Percentiles rank a stretch among this genome's conserved stretches.
Evolutionary conservation across 2,113 vertebrate genomes (phyloP).

Genomic region (Pongo pygmaeus): DNA sequence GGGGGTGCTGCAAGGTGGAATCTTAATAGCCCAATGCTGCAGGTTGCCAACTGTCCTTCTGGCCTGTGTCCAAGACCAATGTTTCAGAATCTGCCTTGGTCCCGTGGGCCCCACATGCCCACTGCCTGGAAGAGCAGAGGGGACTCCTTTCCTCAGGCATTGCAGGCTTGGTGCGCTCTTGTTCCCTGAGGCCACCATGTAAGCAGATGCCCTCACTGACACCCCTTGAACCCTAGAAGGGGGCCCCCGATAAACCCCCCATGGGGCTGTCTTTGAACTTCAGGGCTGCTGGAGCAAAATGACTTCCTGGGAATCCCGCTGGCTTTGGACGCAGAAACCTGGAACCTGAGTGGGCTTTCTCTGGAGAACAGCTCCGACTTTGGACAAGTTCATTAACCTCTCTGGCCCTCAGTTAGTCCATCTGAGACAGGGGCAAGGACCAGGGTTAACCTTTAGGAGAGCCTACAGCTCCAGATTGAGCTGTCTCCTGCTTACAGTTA

Average conservation of each 20-base stretch:
- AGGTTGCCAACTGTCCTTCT: rapidly evolving
- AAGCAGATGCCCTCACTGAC: background rate
- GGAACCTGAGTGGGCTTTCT: background rate
- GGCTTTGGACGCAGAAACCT: background rate
- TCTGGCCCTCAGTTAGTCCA: background rate
- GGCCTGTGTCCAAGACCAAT: rapidly evolving
- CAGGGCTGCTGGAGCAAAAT: background rate
- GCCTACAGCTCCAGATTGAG: background rate
- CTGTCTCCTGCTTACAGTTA: background rate
- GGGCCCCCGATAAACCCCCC: too few relatives aligned
- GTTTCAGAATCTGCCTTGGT: background rate
- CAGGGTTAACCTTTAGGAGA: background rate
- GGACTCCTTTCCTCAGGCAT: background rate
- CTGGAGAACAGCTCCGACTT: rapidly evolving
- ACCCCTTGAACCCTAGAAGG: background rate
- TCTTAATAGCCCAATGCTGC: background rate
- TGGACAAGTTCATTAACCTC: background rate
- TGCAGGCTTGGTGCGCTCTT: rapidly evolving
- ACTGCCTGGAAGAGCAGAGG: background rate
- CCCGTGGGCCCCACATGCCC: rapidly evolving
- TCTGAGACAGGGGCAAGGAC: background rate
- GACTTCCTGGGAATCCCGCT: background rate
- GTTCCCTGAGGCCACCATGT: background rate
- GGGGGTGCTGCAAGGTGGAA: too few relatives aligned
- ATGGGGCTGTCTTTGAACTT: background rate